Percentiles rank a stretch among this genome's conserved stretches.
Conservation (phyloP, 2,888 invertebrate genomes). For the Orthosia gothica region DNA sequence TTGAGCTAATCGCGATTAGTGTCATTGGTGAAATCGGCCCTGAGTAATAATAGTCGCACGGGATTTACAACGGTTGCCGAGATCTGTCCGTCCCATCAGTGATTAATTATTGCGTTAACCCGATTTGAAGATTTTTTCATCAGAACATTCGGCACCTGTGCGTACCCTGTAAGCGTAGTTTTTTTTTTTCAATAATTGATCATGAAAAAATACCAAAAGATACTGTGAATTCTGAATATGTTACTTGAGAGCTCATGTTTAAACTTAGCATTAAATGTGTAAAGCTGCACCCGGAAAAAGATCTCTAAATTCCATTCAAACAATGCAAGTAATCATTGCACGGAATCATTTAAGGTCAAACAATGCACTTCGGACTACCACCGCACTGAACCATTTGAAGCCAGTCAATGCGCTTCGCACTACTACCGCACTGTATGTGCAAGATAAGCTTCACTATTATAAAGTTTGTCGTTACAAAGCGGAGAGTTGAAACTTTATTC, state of each 20-base stretch:
- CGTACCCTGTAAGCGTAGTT: too few relatives aligned
- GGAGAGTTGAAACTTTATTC: too few relatives aligned
- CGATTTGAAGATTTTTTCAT: too few relatives aligned
- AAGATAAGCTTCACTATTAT: conserved; percentile 28
- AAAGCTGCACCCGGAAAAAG: background rate
- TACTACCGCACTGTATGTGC: conserved; percentile 11
- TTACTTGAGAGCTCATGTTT: background rate
- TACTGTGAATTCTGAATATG: background rate
- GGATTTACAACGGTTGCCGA: too few relatives aligned
- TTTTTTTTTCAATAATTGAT: too few relatives aligned
- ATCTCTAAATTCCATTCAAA: conserved; percentile 11
- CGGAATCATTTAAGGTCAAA: background rate
- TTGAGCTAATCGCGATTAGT: too few relatives aligned
- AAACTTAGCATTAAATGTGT: background rate
- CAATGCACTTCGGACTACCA: conserved; percentile 16
- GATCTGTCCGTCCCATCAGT: too few relatives aligned
- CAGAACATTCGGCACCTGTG: too few relatives aligned
- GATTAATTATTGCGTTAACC: too few relatives aligned
- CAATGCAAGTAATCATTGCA: conserved; percentile 6
- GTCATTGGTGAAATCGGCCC: too few relatives aligned
- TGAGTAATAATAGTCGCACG: too few relatives aligned
- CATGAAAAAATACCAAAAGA: background rate
- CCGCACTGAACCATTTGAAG: background rate
- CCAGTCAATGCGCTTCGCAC: conserved; percentile 20
- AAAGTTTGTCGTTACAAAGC: conserved; percentile 12